These are phyloP conservation scores for Disparrhopalites patrizii DNA, from an alignment of 2,888 invertebrate genomes.

Conservation along the genomic window DNA sequence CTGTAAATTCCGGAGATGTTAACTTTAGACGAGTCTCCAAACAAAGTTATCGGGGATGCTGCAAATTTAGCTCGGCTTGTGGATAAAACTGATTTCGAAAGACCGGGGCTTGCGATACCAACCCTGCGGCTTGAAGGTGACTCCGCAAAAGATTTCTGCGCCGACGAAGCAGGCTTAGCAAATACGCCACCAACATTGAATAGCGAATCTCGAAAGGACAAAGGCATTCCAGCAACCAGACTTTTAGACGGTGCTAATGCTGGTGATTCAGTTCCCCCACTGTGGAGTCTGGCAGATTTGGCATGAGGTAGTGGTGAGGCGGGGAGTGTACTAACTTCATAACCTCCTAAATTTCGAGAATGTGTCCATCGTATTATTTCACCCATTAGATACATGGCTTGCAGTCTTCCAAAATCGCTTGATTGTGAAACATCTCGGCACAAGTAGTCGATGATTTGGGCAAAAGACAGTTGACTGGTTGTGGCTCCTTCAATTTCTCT, in stretches of 20 bases:
- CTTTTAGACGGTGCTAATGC: neutral
- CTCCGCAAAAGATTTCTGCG: neutral
- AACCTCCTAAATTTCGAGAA: conserved; percentile 35
- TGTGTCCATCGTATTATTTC: conserved; percentile 44
- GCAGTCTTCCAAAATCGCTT: conserved; percentile 40
- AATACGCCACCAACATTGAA: neutral
- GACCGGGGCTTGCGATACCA: neutral
- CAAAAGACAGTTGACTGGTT: conserved; percentile 28
- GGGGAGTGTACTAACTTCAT: conserved; percentile 2
- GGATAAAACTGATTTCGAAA: neutral
- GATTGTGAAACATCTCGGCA: conserved; percentile 41
- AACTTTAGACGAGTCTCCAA: conserved; percentile 4
- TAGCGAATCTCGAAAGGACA: neutral
- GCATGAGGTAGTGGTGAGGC: neutral
- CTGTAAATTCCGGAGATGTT: conserved; percentile 6
- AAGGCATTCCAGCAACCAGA: neutral
- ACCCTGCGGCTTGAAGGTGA: neutral
- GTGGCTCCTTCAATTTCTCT: conserved; percentile 25
- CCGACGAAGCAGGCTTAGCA: neutral
- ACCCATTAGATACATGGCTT: conserved; percentile 45
- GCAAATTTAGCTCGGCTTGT: neutral
- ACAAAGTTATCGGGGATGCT: conserved; percentile 2
- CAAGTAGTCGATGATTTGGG: conserved; percentile 38
- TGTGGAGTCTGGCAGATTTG: neutral
- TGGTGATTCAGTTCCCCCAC: neutral